Conservation (phyloP, 2,888 invertebrate species). For the Meteorus cinctellus region DNA sequence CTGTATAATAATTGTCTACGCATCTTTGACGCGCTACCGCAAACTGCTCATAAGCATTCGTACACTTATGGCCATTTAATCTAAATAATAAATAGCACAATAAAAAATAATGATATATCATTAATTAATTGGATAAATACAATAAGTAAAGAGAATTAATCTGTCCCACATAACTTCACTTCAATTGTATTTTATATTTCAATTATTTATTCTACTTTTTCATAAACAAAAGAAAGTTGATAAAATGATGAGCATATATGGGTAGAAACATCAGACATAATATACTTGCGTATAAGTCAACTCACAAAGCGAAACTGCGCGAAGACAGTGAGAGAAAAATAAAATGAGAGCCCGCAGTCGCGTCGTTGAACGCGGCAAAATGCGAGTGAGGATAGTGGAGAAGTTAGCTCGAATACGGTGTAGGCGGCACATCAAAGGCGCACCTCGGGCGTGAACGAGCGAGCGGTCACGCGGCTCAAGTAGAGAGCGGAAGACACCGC, state of each 20-base stretch:
- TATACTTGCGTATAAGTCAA: constrained; percentile 25
- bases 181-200: no score
- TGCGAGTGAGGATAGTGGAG: constrained; percentile 42
- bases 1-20: constrained; percentile 60
- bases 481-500: constrained; percentile 70
- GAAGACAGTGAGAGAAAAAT: constrained; percentile 39
- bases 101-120: constrained; percentile 4
- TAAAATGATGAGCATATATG: neutral
- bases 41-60: neutral
- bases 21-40: constrained; percentile 53
- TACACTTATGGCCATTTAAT: neutral
- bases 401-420: constrained; percentile 68
- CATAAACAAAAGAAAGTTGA: no score
- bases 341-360: constrained; percentile 42
- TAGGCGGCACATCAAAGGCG: constrained; percentile 71
- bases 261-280: neutral
- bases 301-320: constrained; percentile 29
- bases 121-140: neutral
- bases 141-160: no score
- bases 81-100: neutral
- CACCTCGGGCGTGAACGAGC: constrained; percentile 72
- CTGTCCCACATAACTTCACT: no score
- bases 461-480: constrained; percentile 71
- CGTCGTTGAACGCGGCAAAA: constrained; percentile 48
- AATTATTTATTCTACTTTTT: no score